A percentile compares a stretch with the other conserved stretches of the same genome.
Evolutionary conservation across 2,888 invertebrate species (phyloP).

Genomic region (Cerceris rybyensis): DNA sequence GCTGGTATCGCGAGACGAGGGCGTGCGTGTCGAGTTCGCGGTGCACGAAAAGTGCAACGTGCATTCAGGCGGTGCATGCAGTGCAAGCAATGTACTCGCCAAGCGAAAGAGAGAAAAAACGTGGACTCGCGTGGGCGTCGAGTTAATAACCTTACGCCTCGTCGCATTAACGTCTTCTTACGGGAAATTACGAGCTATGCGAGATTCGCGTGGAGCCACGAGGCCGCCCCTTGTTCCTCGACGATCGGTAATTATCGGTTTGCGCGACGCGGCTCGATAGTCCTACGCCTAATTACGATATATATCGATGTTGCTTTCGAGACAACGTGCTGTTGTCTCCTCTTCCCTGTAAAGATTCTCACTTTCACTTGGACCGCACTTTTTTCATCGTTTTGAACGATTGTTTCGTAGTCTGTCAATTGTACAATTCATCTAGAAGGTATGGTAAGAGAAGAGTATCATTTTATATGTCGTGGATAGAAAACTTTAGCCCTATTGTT

Average conservation of each 20-base stretch:
- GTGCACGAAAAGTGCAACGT: neutral
- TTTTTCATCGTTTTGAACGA: too few relatives aligned
- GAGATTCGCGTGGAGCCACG: slow-evolving; percentile 39
- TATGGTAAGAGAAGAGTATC: too few relatives aligned
- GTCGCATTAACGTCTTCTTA: slow-evolving; percentile 62
- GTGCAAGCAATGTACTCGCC: slow-evolving; percentile 15
- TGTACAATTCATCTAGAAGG: too few relatives aligned
- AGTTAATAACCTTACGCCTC: slow-evolving; percentile 62
- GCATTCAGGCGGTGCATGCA: slow-evolving; percentile 2
- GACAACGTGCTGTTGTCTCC: neutral
- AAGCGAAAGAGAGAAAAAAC: slow-evolving; percentile 21
- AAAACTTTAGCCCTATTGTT: too few relatives aligned
- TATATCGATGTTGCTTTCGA: neutral
- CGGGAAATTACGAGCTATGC: slow-evolving; percentile 53
- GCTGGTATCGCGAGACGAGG: neutral
- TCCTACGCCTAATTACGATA: slow-evolving; percentile 53
- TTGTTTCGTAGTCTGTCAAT: too few relatives aligned
- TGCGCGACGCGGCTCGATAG: slow-evolving; percentile 34
- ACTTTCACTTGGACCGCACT: too few relatives aligned
- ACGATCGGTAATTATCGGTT: slow-evolving; percentile 52
- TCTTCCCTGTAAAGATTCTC: neutral
- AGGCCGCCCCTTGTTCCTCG: slow-evolving; percentile 19
- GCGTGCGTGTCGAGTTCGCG: slow-evolving; percentile 6
- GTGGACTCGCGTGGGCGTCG: slow-evolving; percentile 46
- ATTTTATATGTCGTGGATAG: too few relatives aligned